phyloP scores from a whole-genome alignment of 2,113 vertebrate genomes.

The Melanocharis versteri region DNA sequence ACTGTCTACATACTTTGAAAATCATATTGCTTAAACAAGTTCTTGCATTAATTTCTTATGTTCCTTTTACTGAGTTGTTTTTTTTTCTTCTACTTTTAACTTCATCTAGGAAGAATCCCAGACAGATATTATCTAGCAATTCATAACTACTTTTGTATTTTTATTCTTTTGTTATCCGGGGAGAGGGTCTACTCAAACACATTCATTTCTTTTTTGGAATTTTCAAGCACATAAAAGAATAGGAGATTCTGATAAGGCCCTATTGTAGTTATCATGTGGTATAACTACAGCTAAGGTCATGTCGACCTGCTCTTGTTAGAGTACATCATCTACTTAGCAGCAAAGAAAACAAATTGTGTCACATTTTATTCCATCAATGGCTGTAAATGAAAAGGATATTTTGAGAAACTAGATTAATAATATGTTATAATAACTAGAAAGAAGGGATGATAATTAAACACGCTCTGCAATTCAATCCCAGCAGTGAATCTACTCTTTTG shows the following conservation, averaged over 20 bases:
- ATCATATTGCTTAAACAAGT: not conserved
- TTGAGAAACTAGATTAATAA: conserved; percentile 69
- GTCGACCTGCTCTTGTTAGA: conserved; percentile 65
- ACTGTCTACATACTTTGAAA: not conserved
- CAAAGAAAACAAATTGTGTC: conserved; percentile 73
- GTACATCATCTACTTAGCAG: conserved; percentile 66
- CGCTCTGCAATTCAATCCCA: conserved; percentile 51
- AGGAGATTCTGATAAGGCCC: conserved; percentile 61
- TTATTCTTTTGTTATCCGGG: not conserved
- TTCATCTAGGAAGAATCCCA: conserved; percentile 6
- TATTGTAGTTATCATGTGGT: conserved; percentile 63
- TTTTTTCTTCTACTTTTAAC: not conserved
- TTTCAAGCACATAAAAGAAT: conserved; percentile 51
- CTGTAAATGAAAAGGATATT: conserved; percentile 68
- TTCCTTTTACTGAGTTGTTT: not conserved
- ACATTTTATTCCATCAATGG: conserved; percentile 64
- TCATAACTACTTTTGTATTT: not conserved
- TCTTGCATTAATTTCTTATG: conserved; percentile 4
- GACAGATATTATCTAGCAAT: not conserved
- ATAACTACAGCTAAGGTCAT: conserved; percentile 70
- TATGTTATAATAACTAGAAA: conserved; percentile 67
- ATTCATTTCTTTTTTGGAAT: conserved; percentile 36
- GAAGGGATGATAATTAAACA: conserved; percentile 64
- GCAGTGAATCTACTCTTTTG: conserved; percentile 42
- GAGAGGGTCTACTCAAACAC: conserved; percentile 35